phyloP scores from a whole-genome alignment of 1,140 invertebrate species.

The Hetaerina americana region DNA sequence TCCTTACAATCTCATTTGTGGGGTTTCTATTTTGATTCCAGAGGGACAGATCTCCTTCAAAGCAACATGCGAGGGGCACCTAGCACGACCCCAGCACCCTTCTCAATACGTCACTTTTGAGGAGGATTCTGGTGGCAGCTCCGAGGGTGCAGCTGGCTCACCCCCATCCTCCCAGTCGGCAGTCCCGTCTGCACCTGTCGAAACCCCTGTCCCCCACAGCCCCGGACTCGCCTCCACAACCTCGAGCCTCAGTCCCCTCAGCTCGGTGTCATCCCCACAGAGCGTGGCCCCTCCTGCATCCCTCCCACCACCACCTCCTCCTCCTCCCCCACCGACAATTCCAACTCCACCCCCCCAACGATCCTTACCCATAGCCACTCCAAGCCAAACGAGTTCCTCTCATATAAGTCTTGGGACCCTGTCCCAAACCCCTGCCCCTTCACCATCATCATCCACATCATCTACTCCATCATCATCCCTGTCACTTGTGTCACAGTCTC shows the following conservation, averaged over 20 bases:
- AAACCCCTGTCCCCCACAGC: conserved; percentile 26
- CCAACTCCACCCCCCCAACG: conserved; percentile 29
- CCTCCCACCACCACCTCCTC: conserved; percentile 31
- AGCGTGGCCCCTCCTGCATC: conserved; percentile 34
- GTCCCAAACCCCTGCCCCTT: conserved; percentile 35
- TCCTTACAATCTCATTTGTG: too few relatives aligned
- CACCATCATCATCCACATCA: conserved; percentile 33
- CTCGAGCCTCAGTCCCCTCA: conserved; percentile 56
- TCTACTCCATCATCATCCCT: conserved; percentile 18
- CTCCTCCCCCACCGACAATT: conserved; percentile 33
- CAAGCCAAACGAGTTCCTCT: conserved; percentile 21
- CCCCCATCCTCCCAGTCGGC: conserved; percentile 20
- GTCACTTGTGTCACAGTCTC: conserved; percentile 7
- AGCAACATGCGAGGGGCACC: conserved; percentile 74
- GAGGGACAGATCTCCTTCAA: conserved; percentile 85
- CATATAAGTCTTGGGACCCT: conserved; percentile 25
- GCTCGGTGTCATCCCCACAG: conserved; percentile 44
- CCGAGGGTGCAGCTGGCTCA: conserved; percentile 41
- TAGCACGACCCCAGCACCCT: conserved; percentile 67
- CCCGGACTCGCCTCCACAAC: conserved; percentile 42
- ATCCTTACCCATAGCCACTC: conserved; percentile 33
- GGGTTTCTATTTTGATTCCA: too few relatives aligned
- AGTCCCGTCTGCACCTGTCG: conserved; percentile 24
- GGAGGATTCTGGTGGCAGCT: conserved; percentile 67
- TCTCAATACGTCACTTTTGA: conserved; percentile 70